A percentile compares a stretch with the other conserved stretches of the same genome.
Conservation (phyloP, 1,140 invertebrate genomes). For the Homalodisca vitripennis region DNA sequence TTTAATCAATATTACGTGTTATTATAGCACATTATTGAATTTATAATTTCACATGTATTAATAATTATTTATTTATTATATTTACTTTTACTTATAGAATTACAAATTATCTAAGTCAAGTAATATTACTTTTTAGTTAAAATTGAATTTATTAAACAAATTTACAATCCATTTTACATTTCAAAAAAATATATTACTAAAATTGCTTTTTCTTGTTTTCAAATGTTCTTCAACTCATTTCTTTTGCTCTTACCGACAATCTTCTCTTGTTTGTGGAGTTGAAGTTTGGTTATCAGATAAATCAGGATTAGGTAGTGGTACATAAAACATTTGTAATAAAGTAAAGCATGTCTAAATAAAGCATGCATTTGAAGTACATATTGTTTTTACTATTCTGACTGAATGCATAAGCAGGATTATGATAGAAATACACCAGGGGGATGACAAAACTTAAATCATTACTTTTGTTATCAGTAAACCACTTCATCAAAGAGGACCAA, state of each 20-base stretch:
- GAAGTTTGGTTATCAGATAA: too few relatives aligned
- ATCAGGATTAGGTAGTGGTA: too few relatives aligned
- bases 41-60: neutral
- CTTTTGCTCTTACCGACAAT: too few relatives aligned
- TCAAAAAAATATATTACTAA: too few relatives aligned
- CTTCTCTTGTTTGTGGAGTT: too few relatives aligned
- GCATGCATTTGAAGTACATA: neutral
- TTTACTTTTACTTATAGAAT: neutral
- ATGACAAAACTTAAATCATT: conserved; percentile 14
- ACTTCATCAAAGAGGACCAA: conserved; percentile 90
- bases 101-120: neutral
- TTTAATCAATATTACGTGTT: neutral
- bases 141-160: neutral
- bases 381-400: conserved; percentile 9
- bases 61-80: conserved; percentile 6
- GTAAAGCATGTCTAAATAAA: neutral
- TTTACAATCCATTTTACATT: too few relatives aligned
- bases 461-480: conserved; percentile 70
- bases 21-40: neutral
- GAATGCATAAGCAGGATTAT: neutral
- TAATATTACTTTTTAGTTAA: neutral
- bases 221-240: too few relatives aligned
- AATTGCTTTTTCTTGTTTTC: too few relatives aligned
- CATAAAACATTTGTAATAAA: neutral
- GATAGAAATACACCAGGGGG: conserved; percentile 15